phyloP scores from a whole-genome alignment of 2,888 invertebrate genomes.

The Heliconius hortense region DNA sequence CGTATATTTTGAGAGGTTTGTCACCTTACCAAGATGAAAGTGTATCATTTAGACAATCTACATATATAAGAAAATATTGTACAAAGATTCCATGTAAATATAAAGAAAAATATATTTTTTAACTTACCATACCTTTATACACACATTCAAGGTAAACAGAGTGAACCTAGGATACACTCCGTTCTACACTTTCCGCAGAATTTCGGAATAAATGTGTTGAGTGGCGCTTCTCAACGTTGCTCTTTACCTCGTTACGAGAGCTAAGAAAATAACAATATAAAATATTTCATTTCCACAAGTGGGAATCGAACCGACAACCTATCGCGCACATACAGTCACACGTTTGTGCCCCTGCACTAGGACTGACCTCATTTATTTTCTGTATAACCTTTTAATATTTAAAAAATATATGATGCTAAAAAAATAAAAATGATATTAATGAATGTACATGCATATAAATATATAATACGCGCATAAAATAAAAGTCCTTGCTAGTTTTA shows the following conservation, averaged over 20 bases:
- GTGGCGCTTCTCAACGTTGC: background rate
- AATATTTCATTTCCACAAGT: background rate
- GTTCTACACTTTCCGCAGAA: background rate
- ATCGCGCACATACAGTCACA: background rate
- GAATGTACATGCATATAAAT: too few species aligned
- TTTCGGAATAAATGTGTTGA: background rate
- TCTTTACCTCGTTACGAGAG: background rate
- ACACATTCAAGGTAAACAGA: background rate
- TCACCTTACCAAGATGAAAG: slow-evolving; percentile 10
- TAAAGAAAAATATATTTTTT: background rate
- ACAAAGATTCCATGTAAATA: background rate
- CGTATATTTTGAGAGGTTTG: slow-evolving; percentile 26
- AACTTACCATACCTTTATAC: too few species aligned
- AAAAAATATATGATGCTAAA: background rate
- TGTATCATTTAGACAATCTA: background rate
- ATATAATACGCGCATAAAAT: background rate
- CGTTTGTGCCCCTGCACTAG: background rate
- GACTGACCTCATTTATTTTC: background rate
- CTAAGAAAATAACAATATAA: background rate
- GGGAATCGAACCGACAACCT: background rate
- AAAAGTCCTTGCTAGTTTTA: background rate
- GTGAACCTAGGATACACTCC: background rate
- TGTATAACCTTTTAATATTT: background rate
- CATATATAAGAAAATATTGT: background rate
- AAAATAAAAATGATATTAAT: background rate